Base-by-base conservation (phyloP, 2,888 invertebrate genomes). In the Nemotelus pantherinus region DNA sequence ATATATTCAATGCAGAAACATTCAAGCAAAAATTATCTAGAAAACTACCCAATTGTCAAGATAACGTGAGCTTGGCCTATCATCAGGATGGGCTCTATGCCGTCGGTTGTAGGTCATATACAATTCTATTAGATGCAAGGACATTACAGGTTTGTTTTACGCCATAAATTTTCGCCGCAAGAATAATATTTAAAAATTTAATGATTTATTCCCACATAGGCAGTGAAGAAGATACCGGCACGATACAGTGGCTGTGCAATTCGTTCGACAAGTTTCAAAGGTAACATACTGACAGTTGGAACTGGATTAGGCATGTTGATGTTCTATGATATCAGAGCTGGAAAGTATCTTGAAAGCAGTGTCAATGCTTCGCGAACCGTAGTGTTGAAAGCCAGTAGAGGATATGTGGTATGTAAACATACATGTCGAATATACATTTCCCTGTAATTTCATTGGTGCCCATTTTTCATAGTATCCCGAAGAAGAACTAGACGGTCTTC, bases 101-200 rank as follows among this genome's bases (percentile, higher is more conserved):
- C 1, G 94, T 98, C 65, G 98, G 98, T 0, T 97, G 97, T 84
- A 93, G 96, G 82, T 97, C 97, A 0, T 96, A 97, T 86, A 96
- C 97, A 0, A 89, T 97, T 68, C 89, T 98, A 39, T 88, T 98
- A 79, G 98, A 98, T 88, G 94, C 96, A 47, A 90, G 97, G 82
- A 95, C 96, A 44, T 88, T 97, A 79, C 95, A 93, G 85, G 90
- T 91, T 79, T 86, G 79, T 77, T 67, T 9, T n/a, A 25, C 5
- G 43, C 9, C 50, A 7, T 53, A 1, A 6, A 53, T 1, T 53
- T 53, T 53, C 7, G 1, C 53, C 53, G n/a, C 10, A 41, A 64
- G 41, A 60, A 1, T 25, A 6, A 25, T 1, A 58, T 63, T 53
- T 53, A 53, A 53, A 6, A 7, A 7, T 7, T 53, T 10, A 53